A percentile compares a stretch with the other conserved stretches of the same genome.
Evolutionary conservation across 1,140 invertebrate species (phyloP).

Genomic region (Drosophila navojoa): DNA sequence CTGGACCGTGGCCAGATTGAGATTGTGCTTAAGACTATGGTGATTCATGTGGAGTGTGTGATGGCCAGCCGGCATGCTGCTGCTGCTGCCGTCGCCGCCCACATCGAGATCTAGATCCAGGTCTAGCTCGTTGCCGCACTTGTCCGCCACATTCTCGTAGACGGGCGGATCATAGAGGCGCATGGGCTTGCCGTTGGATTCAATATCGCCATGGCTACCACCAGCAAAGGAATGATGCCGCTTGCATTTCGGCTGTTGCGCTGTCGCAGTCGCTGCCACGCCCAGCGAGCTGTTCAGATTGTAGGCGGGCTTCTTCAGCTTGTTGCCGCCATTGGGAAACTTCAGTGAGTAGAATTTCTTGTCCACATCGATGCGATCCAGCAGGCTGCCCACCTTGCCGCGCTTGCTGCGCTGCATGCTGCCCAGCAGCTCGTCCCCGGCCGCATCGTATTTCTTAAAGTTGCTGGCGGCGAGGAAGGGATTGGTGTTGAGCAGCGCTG

Average conservation of each 20-base stretch:
- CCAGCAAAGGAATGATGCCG: conserved; percentile 77
- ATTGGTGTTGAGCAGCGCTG: conserved; percentile 60
- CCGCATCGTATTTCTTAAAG: conserved; percentile 68
- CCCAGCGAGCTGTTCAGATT: conserved; percentile 45
- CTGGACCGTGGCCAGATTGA: conserved; percentile 60
- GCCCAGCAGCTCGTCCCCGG: conserved; percentile 39
- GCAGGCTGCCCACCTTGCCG: conserved; percentile 27
- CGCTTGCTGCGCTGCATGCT: conserved; percentile 47
- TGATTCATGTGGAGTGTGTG: conserved; percentile 8
- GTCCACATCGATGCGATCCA: conserved; percentile 60
- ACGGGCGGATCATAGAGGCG: conserved; percentile 72
- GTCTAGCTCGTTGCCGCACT: conserved; percentile 68
- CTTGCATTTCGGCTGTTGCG: conserved; percentile 62
- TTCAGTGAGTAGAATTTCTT: conserved; percentile 82
- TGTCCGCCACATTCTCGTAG: conserved; percentile 85
- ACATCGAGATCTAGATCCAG: conserved; percentile 18
- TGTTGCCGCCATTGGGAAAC: conserved; percentile 49
- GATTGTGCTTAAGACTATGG: conserved; percentile 19
- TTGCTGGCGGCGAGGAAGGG: conserved; percentile 68
- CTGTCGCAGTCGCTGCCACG: conserved; percentile 14
- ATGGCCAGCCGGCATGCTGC: conserved; percentile 1
- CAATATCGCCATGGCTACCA: conserved; percentile 75
- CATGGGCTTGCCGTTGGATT: conserved; percentile 56
- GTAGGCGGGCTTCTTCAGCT: conserved; percentile 44
- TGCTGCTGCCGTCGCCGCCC: conserved; percentile 29